Percentiles rank a stretch among this genome's conserved stretches.
Evolutionary conservation across 2,113 vertebrate genomes (phyloP).

Genomic region (Picathartes gymnocephalus): DNA sequence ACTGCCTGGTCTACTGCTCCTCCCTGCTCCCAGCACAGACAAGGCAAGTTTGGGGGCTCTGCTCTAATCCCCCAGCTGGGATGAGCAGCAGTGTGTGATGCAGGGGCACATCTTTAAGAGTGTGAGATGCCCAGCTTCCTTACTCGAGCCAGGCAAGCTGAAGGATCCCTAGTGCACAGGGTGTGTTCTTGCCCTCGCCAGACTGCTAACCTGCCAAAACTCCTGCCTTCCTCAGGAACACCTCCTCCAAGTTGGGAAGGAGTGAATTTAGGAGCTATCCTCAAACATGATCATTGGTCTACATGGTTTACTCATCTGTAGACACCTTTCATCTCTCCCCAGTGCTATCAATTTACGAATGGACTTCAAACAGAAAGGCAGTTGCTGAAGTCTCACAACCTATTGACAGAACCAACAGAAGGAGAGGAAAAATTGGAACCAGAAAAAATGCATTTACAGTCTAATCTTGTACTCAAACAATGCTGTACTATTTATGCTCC

Average conservation of each 20-base stretch:
- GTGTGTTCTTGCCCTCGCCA: fast-evolving
- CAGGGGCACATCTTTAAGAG: neutral
- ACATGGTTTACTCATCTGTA: constrained; percentile 8
- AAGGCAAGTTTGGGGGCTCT: neutral
- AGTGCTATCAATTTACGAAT: neutral
- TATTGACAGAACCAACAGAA: constrained; percentile 71
- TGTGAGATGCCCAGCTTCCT: neutral
- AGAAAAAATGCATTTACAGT: constrained; percentile 68
- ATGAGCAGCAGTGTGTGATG: neutral
- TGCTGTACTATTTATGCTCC: constrained; percentile 70
- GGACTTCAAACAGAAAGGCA: constrained; percentile 39
- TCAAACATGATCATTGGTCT: neutral
- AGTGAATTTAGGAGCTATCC: neutral
- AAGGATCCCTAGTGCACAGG: neutral
- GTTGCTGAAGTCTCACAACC: constrained; percentile 44
- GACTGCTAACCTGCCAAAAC: neutral
- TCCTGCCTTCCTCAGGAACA: neutral
- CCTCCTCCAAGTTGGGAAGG: neutral
- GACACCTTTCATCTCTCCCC: neutral
- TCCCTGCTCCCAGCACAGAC: neutral
- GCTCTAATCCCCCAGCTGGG: neutral
- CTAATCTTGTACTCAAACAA: constrained; percentile 72
- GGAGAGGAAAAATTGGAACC: constrained; percentile 61
- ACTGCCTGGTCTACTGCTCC: neutral
- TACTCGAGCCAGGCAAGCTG: neutral